Evolutionary conservation across 2,797 vertebrate genomes (phyloP).

Genomic region (Florisuga fusca): DNA sequence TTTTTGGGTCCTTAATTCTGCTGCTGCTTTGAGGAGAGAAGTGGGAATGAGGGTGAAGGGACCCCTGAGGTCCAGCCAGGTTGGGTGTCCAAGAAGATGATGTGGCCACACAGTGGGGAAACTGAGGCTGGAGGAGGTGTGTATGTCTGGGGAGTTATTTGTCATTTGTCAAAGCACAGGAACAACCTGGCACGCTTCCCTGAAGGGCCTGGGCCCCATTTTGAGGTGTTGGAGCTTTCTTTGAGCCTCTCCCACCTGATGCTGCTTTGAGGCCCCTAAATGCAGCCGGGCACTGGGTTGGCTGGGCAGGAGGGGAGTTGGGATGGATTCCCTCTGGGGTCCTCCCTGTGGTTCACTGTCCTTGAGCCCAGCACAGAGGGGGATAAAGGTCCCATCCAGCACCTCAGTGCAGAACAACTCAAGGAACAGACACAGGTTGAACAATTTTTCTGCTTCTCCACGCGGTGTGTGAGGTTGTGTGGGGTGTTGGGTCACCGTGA

Average conservation of each 20-base stretch:
- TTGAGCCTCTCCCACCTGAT: rapidly evolving
- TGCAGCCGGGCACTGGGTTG: neutral
- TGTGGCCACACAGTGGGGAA: rapidly evolving
- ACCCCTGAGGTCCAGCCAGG: neutral
- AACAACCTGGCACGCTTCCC: neutral
- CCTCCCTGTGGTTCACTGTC: rapidly evolving
- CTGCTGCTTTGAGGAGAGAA: rapidly evolving
- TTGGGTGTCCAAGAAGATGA: neutral
- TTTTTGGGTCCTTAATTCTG: neutral
- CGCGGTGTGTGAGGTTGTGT: neutral
- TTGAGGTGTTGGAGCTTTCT: neutral
- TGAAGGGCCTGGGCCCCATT: rapidly evolving
- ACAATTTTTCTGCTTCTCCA: neutral
- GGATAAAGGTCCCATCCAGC: neutral
- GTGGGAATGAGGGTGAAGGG: neutral
- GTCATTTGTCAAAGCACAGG: neutral
- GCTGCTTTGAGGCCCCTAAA: neutral
- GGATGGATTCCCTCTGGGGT: rapidly evolving
- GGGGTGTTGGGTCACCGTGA: neutral
- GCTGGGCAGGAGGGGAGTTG: no score
- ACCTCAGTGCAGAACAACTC: rapidly evolving
- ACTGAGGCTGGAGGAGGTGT: neutral
- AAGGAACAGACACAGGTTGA: rapidly evolving
- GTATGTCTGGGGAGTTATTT: neutral
- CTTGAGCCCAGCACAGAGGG: rapidly evolving